Base-by-base conservation (phyloP, 2,113 vertebrate species). In the Platichthys flesus region DNA sequence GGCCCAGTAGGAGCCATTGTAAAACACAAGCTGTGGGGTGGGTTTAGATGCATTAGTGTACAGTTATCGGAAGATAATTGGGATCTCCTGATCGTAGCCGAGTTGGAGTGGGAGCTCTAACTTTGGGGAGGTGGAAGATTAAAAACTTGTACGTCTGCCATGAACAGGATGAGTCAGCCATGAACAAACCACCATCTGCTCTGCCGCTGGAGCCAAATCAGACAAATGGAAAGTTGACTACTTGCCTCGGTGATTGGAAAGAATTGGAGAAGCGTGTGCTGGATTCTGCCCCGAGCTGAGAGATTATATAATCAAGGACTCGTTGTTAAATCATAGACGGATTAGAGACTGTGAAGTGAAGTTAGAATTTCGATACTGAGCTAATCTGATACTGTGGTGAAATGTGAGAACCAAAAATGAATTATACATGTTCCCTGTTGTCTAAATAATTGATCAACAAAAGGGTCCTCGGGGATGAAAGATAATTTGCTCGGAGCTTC, bases 361-460 rank as follows among this genome's bases (percentile, higher is more conserved):
- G 45, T 49, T 2, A 49, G 45, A 47, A 42, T 63, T 84, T 72
- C 52, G 71, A 70, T 13, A 20, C n/a, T 20, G 31, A 75, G 40
- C 3, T 18, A 71, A 68, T 77, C 60, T 63, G 73, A 87, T 83
- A 31, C 31, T 31, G 31, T 31, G 31, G 31, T 31, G 31, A 31
- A 31, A 31, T 31, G 5, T 7, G 31, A 31, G 31, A 31, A n/a
- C 18, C 23, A 52, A 54, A 54, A 77, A 49, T 83, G 21, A 89
- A 91, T 89, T 67, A 91, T 80, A 72, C 59, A 85, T 79, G 42
- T 37, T 40, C 35, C 54, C 56, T 2, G 10, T 5, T 45, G 57
- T 62, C 40, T 90, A 71, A 88, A 90, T 89, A 87, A 85, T 91
- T 75, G 28, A 89, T 78, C 49, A 67, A 78, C 78, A 58, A 67